These are phyloP conservation scores for Agonopterix alstromeriana DNA, from an alignment of 2,888 invertebrate genomes.

Conservation along the genomic window DNA sequence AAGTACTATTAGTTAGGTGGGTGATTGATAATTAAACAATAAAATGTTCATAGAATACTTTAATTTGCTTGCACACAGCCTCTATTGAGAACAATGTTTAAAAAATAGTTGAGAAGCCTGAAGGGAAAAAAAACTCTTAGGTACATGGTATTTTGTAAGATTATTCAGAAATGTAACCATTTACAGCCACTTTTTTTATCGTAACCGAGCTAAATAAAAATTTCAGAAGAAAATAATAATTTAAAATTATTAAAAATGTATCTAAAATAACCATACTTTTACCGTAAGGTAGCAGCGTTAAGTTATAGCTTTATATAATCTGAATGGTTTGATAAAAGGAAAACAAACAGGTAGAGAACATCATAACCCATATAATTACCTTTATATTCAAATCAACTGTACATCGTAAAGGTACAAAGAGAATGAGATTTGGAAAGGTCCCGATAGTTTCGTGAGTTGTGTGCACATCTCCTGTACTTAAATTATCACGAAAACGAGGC, in stretches of 20 bases:
- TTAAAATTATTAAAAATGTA: no score
- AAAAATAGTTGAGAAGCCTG: constrained; percentile 25
- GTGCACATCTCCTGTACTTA: constrained; percentile 64
- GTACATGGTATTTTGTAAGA: no score
- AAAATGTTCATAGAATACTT: constrained; percentile 62
- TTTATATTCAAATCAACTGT: constrained; percentile 37
- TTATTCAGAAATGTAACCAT: no score
- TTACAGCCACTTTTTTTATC: no score
- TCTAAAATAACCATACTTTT: no score
- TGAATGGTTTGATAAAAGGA: constrained; percentile 17
- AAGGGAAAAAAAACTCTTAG: no score
- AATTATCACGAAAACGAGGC: constrained; percentile 61
- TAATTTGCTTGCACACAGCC: constrained; percentile 74
- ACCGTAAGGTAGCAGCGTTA: no score
- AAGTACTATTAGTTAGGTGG: no score
- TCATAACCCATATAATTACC: constrained; percentile 43
- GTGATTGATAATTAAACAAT: constrained; percentile 12
- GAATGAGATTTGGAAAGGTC: constrained; percentile 51
- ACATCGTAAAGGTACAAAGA: constrained; percentile 44
- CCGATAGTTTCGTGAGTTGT: constrained; percentile 36
- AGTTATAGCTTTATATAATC: no score
- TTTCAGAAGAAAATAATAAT: no score
- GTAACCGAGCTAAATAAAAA: no score
- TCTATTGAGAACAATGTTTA: constrained; percentile 65
- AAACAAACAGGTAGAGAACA: constrained; percentile 41